Conservation (phyloP, 2,797 vertebrate species). For the Thaleichthys pacificus region DNA sequence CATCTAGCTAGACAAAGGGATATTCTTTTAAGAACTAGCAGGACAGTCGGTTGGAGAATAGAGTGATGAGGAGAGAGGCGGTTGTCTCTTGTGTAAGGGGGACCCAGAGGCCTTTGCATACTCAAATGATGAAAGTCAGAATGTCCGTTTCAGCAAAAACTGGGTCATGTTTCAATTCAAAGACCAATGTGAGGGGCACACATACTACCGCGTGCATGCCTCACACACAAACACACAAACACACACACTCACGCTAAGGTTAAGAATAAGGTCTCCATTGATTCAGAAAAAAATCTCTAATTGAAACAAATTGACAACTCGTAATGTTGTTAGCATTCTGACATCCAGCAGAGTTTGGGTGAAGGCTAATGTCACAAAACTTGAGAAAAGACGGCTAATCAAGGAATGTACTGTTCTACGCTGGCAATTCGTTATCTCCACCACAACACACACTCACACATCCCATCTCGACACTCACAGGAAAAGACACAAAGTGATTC, state of each 20-base stretch:
- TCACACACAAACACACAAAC: neutral
- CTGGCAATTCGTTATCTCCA: too few relatives aligned
- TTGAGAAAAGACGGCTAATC: neutral
- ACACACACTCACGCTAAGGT: constrained; percentile 7
- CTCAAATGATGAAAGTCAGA: neutral
- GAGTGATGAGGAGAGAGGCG: too few relatives aligned
- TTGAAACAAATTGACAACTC: constrained; percentile 48
- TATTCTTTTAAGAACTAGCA: too few relatives aligned
- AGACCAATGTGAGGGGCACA: neutral
- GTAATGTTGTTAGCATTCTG: constrained; percentile 14
- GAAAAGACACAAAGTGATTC: neutral
- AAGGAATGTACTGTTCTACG: neutral
- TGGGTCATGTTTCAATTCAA: constrained; percentile 2
- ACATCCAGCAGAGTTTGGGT: neutral
- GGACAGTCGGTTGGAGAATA: too few relatives aligned
- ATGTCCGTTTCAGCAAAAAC: neutral
- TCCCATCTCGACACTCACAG: neutral
- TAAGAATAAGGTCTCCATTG: constrained; percentile 39
- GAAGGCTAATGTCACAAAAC: neutral
- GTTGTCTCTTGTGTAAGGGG: neutral
- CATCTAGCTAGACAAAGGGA: too few relatives aligned
- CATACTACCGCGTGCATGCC: neutral
- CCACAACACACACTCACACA: constrained; percentile 14
- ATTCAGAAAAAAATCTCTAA: constrained; percentile 46
- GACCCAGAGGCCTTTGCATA: neutral